Base-by-base conservation (phyloP, 2,113 vertebrate species). In the Nothobranchius furzeri region DNA sequence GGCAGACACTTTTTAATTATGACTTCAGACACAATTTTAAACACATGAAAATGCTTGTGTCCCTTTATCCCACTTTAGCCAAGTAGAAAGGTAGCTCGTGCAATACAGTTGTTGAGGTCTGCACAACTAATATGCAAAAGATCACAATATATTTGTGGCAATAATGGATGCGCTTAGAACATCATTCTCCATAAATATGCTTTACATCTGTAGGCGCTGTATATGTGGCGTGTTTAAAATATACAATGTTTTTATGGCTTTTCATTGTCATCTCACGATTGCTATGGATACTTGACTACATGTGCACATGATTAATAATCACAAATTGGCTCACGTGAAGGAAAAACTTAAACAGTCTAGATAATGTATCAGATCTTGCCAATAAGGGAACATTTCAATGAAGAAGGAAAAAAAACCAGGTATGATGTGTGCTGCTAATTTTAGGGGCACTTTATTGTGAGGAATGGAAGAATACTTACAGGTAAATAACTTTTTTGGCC, bases 61-160 rank as follows among this genome's bases (percentile, higher is more conserved):
- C 89, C 85, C 87, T 90, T 90, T 89, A 90, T 76, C 67, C 56
- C 75, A 73, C 75, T 85, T 85, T 85, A 86, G 82, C 68, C 75
- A 79, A 85, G 84, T 92, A 83, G 87, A 84, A 57, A 85, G 80
- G 81, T 90, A 93, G 89, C 78, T 85, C 73, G 85, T 45, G 82
- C 91, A 90, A 90, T 92, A 91, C 78, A 85, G 62, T 76, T 68
- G 59, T 85, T 76, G 75, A 87, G 75, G 84, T 82, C 83, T 82
- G 84, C 87, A 90, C 84, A 85, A 83, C 67, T 84, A 87, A 88
- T 92, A 93, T 93, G 92, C 92, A 93, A 92, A 88, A 77, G 71
- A 90, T 91, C 81, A 89, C 90, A 87, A 76, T 76, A 82, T 87
- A 87, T 73, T 84, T 92, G 88, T 91, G 87, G 91, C 92, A 93